Evolutionary conservation across 2,888 invertebrate genomes (phyloP).

Genomic region (Agrochola macilenta): DNA sequence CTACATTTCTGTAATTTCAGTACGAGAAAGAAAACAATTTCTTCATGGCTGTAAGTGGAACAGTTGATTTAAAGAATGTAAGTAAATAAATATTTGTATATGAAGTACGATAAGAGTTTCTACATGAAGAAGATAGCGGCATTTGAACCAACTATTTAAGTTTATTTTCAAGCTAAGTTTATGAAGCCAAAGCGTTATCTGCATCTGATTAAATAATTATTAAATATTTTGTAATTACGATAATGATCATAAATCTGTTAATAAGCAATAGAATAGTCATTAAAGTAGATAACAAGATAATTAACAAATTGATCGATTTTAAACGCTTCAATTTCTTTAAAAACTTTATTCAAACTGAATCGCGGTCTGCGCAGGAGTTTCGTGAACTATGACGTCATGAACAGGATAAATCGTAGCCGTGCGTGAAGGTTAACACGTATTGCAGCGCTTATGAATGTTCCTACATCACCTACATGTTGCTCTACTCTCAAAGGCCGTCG

Average conservation of each 20-base stretch:
- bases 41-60: slow-evolving; percentile 45
- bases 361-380: slow-evolving; percentile 22
- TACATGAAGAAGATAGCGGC: slow-evolving; percentile 6
- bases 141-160: slow-evolving; percentile 4
- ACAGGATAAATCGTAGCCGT: slow-evolving; percentile 62
- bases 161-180: slow-evolving; percentile 5
- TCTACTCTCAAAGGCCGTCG: slow-evolving; percentile 57
- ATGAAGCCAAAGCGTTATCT: slow-evolving; percentile 22
- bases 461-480: slow-evolving; percentile 20
- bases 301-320: slow-evolving; percentile 2
- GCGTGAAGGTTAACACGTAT: slow-evolving; percentile 57
- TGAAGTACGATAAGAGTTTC: slow-evolving; percentile 29
- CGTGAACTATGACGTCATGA: slow-evolving; percentile 49
- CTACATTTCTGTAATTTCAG: slow-evolving; percentile 46
- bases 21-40: slow-evolving; percentile 47
- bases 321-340: background rate
- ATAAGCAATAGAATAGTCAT: slow-evolving; percentile 26
- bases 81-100: slow-evolving; percentile 49
- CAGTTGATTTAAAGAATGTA: slow-evolving; percentile 40
- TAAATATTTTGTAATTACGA: slow-evolving; percentile 17
- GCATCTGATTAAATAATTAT: background rate
- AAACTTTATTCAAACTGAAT: background rate
- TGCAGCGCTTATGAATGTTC: slow-evolving; percentile 18
- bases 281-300: slow-evolving; percentile 31
- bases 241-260: slow-evolving; percentile 20